Conservation (phyloP, 2,797 vertebrate genomes). For the Hemitrygon akajei region DNA sequence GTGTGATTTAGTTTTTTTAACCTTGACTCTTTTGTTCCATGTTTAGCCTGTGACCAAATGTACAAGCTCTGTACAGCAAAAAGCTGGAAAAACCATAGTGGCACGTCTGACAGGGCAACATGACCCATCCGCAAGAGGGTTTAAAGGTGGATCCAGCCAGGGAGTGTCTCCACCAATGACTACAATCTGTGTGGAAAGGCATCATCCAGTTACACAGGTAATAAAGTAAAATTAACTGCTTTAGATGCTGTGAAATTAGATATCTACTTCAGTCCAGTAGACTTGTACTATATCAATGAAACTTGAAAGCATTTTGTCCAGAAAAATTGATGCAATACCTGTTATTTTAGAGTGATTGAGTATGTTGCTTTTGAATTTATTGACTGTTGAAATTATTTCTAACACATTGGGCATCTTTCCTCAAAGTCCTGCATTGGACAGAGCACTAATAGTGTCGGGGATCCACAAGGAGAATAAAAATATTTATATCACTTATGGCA, state of each 20-base stretch:
- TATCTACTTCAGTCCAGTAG: not conserved
- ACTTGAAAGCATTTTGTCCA: not conserved
- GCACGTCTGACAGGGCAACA: constrained; percentile 72
- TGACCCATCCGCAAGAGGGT: constrained; percentile 57
- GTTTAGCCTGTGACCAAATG: constrained; percentile 64
- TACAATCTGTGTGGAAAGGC: constrained; percentile 83
- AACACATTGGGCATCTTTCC: not conserved
- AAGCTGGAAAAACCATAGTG: constrained; percentile 76
- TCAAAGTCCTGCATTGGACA: not conserved
- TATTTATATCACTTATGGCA: not conserved
- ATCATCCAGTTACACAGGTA: constrained; percentile 87
- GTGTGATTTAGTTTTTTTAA: not conserved
- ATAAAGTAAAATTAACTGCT: not conserved
- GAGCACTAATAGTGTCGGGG: not conserved
- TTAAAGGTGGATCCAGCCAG: constrained; percentile 56
- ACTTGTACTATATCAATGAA: not conserved
- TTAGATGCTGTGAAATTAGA: not conserved
- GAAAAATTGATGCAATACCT: not conserved
- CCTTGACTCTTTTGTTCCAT: constrained; percentile 38
- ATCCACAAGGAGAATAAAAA: not conserved
- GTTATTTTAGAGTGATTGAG: not conserved
- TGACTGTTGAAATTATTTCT: not conserved
- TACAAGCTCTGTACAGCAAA: constrained; percentile 78
- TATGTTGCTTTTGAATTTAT: not conserved
- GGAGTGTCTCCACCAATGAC: constrained; percentile 80